Evolutionary conservation across 2,113 vertebrate species (phyloP).

Genomic region (Hemibagrus wyckioides): DNA sequence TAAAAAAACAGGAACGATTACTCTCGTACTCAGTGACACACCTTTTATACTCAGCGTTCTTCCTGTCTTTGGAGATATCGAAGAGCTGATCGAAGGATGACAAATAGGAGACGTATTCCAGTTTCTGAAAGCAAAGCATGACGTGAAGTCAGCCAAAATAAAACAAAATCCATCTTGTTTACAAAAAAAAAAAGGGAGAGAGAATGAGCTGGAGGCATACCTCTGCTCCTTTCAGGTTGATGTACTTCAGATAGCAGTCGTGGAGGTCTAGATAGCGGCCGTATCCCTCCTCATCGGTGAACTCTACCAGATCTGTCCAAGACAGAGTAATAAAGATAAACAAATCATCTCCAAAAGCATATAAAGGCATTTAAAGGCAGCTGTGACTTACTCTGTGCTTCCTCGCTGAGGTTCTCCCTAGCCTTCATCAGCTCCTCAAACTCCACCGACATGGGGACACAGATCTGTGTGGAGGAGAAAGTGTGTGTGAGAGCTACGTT

Average conservation of each 20-base stretch:
- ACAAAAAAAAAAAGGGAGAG: not conserved
- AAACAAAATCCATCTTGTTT: too few species aligned
- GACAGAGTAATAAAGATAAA: not conserved
- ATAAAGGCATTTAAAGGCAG: not conserved
- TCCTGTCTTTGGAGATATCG: constrained; percentile 94
- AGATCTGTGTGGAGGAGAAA: constrained; percentile 77
- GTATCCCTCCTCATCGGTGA: constrained; percentile 96
- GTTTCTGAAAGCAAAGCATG: constrained; percentile 74
- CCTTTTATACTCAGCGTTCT: constrained; percentile 96
- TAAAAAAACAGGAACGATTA: not conserved
- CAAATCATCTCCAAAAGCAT: not conserved
- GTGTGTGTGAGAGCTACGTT: not conserved
- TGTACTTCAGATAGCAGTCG: constrained; percentile 96
- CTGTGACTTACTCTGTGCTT: constrained; percentile 87
- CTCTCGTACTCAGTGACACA: constrained; percentile 58
- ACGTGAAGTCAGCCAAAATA: not conserved
- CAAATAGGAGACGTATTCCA: constrained; percentile 95
- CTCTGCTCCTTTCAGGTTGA: constrained; percentile 94
- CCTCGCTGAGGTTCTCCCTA: constrained; percentile 93
- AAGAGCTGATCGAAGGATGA: constrained; percentile 98
- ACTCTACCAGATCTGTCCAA: constrained; percentile 89
- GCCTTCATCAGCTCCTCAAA: constrained; percentile 96
- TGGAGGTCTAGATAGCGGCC: constrained; percentile 95
- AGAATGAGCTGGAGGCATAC: constrained; percentile 60
- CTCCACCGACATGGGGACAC: constrained; percentile 96